Conservation (phyloP, 37 sponge, comb jelly and placozoan genomes). For the Aphrocallistes beatrix region DNA sequence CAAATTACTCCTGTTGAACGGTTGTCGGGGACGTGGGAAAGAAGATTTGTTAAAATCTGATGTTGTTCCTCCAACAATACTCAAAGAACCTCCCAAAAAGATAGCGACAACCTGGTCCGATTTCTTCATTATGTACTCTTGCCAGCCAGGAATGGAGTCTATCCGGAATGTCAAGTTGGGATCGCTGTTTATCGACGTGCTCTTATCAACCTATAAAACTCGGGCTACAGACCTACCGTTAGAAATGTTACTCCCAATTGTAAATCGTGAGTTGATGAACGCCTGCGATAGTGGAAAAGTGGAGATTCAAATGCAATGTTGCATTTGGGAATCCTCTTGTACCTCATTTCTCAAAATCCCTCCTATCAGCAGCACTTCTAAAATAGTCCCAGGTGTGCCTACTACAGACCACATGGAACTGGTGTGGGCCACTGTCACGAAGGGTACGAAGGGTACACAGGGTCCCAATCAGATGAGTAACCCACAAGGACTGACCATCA, state of each 20-base stretch:
- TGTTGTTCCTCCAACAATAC: not conserved
- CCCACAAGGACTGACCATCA: not conserved
- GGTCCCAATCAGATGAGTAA: not conserved
- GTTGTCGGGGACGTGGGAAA: not conserved
- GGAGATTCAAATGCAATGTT: not conserved
- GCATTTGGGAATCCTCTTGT: constrained; percentile 6
- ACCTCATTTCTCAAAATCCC: not conserved
- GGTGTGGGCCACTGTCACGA: not conserved
- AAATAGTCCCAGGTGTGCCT: not conserved
- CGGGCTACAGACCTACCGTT: not conserved
- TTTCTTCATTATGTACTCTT: not conserved
- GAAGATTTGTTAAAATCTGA: not conserved
- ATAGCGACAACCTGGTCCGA: not conserved
- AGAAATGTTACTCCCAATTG: not conserved
- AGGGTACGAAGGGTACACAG: not conserved
- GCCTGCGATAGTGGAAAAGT: not conserved
- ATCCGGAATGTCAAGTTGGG: not conserved
- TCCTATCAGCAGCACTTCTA: not conserved
- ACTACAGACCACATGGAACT: not conserved
- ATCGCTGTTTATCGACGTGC: not conserved
- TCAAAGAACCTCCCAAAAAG: not conserved
- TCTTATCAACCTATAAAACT: not conserved
- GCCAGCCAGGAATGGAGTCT: not conserved
- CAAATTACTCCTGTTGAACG: not conserved
- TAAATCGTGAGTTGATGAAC: not conserved